A percentile compares a stretch with the other conserved stretches of the same genome.
phyloP scores from a whole-genome alignment of 2,888 invertebrate species.

The Embidobia sp. region DNA sequence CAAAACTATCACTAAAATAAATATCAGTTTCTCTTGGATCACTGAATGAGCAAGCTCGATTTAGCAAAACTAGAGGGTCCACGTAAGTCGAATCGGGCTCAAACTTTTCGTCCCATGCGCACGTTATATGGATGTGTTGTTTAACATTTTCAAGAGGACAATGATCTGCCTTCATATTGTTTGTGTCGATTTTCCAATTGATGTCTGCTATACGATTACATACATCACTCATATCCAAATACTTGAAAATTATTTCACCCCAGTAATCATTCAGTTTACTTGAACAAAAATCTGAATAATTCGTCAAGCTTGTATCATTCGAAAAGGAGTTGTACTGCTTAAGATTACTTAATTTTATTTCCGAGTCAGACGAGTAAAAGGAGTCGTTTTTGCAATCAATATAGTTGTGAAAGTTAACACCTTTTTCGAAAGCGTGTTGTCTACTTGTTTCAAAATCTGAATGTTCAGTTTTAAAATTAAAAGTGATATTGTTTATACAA shows the following conservation, averaged over 20 bases:
- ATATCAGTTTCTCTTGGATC: conserved; percentile 32
- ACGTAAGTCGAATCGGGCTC: conserved; percentile 47
- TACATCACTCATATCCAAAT: conserved; percentile 15
- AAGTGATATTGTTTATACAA: too few relatives aligned
- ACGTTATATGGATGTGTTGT: background rate
- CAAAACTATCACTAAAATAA: too few relatives aligned
- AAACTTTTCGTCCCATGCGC: conserved; percentile 27
- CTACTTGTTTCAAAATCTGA: too few relatives aligned
- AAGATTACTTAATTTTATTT: background rate
- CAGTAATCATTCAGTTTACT: background rate
- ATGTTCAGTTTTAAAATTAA: too few relatives aligned
- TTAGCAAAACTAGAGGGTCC: conserved; percentile 33
- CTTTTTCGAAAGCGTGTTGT: background rate
- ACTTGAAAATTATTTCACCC: conserved; percentile 9
- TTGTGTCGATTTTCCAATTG: conserved; percentile 22
- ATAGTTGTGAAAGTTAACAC: too few relatives aligned
- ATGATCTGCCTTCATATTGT: background rate
- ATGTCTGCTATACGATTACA: conserved; percentile 6
- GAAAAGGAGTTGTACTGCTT: too few relatives aligned
- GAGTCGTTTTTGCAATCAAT: too few relatives aligned
- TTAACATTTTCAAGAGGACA: too few relatives aligned
- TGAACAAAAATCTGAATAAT: background rate
- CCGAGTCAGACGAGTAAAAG: background rate
- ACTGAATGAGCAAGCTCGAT: conserved; percentile 30
- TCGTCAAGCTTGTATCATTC: background rate